A percentile compares a stretch with the other conserved stretches of the same genome.
These are phyloP conservation scores for Trichopria drosophilae DNA, from an alignment of 2,888 invertebrate genomes.

Conservation along the genomic window DNA sequence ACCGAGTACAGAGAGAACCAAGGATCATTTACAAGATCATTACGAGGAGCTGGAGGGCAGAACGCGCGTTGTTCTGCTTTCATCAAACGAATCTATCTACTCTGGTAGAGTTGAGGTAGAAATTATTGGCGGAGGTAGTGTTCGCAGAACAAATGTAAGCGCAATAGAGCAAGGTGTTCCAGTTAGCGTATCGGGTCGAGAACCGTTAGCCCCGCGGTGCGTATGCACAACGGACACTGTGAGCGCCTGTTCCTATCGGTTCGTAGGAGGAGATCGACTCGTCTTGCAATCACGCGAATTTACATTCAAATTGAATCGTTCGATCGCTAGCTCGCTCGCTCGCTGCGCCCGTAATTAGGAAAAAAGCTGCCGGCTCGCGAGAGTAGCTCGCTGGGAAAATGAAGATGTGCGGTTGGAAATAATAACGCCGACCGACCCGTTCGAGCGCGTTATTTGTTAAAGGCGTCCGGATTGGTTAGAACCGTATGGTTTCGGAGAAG, in stretches of 20 bases:
- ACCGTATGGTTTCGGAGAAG: too few relatives aligned
- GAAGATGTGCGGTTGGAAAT: too few relatives aligned
- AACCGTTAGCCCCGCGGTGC: slow-evolving; percentile 23
- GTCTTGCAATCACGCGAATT: slow-evolving; percentile 15
- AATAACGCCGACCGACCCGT: too few relatives aligned
- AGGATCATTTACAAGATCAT: slow-evolving; percentile 40
- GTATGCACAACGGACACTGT: too few relatives aligned
- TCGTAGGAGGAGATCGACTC: not conserved
- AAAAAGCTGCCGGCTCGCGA: too few relatives aligned
- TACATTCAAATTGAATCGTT: slow-evolving; percentile 31
- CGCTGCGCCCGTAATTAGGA: too few relatives aligned
- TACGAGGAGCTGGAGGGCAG: slow-evolving; percentile 26
- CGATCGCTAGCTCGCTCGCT: slow-evolving; percentile 3
- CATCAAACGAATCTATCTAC: slow-evolving; percentile 34
- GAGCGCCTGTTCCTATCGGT: too few relatives aligned
- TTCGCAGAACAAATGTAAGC: slow-evolving; percentile 29
- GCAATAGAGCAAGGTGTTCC: slow-evolving; percentile 23
- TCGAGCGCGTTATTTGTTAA: too few relatives aligned
- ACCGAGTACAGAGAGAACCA: slow-evolving; percentile 11
- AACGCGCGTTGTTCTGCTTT: slow-evolving; percentile 21
- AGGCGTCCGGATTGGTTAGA: too few relatives aligned
- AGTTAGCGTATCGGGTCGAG: slow-evolving; percentile 24
- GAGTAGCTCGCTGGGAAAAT: too few relatives aligned
- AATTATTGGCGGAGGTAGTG: too few relatives aligned
- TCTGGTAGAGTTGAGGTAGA: too few relatives aligned